Percentiles rank a stretch among this genome's conserved stretches.
phyloP scores from a whole-genome alignment of 2,113 vertebrate genomes.

The Empidonax alnorum region DNA sequence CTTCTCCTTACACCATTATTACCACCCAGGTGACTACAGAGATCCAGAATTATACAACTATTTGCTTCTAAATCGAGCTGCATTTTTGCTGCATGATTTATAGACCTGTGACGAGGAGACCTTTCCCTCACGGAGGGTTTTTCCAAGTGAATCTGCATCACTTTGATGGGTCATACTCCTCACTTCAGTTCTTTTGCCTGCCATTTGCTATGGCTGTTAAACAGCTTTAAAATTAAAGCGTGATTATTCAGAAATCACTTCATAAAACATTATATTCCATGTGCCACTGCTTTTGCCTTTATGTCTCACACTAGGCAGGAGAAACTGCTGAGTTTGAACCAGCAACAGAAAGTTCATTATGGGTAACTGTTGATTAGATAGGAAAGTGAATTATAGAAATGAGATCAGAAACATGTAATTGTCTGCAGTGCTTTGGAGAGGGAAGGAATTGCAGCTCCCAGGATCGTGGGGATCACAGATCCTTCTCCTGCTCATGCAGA shows the following conservation, averaged over 20 bases:
- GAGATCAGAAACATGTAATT: background rate
- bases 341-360: conserved; percentile 31
- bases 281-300: background rate
- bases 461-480: background rate
- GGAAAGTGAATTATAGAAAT: background rate
- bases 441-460: background rate
- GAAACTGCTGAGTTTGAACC: background rate
- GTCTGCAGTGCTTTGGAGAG: background rate
- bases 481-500: background rate
- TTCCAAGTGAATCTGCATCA: background rate
- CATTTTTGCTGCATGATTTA: background rate
- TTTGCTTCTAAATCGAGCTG: background rate
- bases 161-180: background rate
- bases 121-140: background rate
- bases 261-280: background rate
- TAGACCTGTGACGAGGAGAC: background rate
- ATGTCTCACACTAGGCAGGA: background rate
- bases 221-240: background rate
- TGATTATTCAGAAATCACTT: conserved; percentile 21
- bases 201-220: conserved; percentile 33
- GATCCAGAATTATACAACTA: background rate
- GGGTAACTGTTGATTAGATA: conserved; percentile 8
- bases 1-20: background rate
- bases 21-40: background rate
- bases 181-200: background rate